Base-by-base conservation (phyloP, 2,888 invertebrate species). In the Apotomis betuletana region DNA sequence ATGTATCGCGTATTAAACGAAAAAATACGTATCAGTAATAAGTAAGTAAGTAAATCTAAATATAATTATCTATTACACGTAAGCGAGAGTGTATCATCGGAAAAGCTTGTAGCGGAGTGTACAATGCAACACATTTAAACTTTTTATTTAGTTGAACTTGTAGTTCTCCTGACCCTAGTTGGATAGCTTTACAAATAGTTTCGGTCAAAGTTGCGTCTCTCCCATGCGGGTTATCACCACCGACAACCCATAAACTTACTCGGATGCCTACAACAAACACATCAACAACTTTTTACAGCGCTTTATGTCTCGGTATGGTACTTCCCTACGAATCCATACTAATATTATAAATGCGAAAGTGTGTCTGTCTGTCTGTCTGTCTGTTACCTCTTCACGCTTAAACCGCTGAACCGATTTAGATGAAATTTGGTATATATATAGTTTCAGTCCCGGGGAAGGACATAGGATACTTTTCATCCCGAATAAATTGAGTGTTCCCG, bases 141-240 rank as follows among this genome's bases (percentile, higher is more conserved):
- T 72, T 67, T 72, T 57, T 72, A 72, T 67, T 70, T 54, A 46
- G 58, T 59, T 63, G 13, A 63, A 58, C 57, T 63, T 63, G 58
- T 67, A 44, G 62, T 73, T 70, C 64, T 57, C 44, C 74, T 62
- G 69, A 73, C 71, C 71, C 65, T 69, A 71, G 74, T 75, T 72
- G 67, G 73, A 74, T 77, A 75, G 77, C 76, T 76, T 75, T 71
- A 63, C 74, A 74, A 76, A 79, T 78, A 79, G 76, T 78, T 79
- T 75, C 51, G 71, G 65, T 57, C 60, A 71, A 62, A 76, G 71
- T 78, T 75, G 74, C 77, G 74, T 76, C 77, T 76, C 74, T 74
- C 75, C 73, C 74, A 75, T 77, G 75, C 69, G 77, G 74, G 77
- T 74, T 74, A 75, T 77, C 76, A 68, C 74, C 74, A 70, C 64